Evolutionary conservation across 2,113 vertebrate genomes (phyloP).

Genomic region (Pseudorectes ferrugineus): DNA sequence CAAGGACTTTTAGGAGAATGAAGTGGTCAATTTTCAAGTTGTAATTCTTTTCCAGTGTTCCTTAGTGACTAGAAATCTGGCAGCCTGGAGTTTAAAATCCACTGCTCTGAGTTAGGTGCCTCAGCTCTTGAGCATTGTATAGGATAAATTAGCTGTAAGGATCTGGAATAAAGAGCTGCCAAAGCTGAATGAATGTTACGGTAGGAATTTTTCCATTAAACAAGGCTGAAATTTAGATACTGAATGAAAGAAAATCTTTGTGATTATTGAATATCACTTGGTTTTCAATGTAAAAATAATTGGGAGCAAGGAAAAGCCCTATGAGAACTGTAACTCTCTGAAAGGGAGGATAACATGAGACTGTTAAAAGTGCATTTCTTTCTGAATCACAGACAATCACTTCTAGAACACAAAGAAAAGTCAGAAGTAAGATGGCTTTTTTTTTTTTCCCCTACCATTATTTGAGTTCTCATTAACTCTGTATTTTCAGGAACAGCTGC

Average conservation of each 20-base stretch:
- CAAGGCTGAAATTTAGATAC: neutral
- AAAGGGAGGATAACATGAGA: neutral
- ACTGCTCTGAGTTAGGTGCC: neutral
- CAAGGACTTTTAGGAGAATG: neutral
- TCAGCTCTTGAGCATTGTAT: neutral
- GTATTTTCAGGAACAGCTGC: neutral
- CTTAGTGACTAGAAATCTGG: neutral
- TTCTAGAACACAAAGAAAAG: neutral
- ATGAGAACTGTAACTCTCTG: neutral
- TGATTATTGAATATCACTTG: neutral
- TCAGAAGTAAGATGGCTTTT: neutral
- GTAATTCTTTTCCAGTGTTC: neutral
- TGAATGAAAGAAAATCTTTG: neutral
- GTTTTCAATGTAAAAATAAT: neutral
- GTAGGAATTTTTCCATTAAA: neutral
- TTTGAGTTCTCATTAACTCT: neutral
- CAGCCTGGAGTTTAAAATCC: neutral
- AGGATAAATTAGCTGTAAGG: neutral
- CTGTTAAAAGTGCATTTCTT: neutral
- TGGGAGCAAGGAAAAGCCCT: neutral
- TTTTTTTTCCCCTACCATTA: neutral
- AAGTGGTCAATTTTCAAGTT: neutral
- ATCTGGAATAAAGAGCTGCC: neutral
- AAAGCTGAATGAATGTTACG: neutral
- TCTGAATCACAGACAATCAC: neutral